Conservation (phyloP, 2,113 vertebrate genomes). For the Sebastes schlegelii region DNA sequence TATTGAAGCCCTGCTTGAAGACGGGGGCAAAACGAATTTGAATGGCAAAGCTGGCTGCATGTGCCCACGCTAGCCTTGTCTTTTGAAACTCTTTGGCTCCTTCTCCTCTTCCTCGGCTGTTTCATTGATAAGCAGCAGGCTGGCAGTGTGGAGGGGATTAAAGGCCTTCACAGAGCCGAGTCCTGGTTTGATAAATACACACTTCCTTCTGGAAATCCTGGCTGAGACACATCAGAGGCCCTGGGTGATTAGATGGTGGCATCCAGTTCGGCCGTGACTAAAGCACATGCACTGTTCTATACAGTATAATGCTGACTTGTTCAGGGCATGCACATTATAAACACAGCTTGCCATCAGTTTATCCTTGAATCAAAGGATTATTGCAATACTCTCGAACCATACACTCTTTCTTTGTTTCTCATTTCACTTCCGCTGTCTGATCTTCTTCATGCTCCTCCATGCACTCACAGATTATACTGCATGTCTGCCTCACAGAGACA, state of each 20-base stretch:
- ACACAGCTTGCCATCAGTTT: conserved; percentile 44
- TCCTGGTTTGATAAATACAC: conserved; percentile 65
- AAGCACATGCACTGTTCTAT: conserved; percentile 29
- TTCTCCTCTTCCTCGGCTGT: conserved; percentile 58
- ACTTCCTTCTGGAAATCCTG: conserved; percentile 75
- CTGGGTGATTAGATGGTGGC: conserved; percentile 63
- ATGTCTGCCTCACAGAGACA: conserved; percentile 16
- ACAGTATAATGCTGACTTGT: conserved; percentile 29
- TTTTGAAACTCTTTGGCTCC: conserved; percentile 75
- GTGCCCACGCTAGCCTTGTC: conserved; percentile 48
- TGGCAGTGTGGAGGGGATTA: conserved; percentile 74
- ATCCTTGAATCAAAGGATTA: conserved; percentile 52
- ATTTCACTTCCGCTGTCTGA: neutral
- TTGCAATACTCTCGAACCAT: conserved; percentile 8
- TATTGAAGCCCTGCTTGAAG: conserved; percentile 59
- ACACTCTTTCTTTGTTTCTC: conserved; percentile 24
- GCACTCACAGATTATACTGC: conserved; percentile 18
- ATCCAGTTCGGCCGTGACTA: conserved; percentile 47
- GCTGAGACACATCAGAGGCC: conserved; percentile 60
- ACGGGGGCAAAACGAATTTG: conserved; percentile 48
- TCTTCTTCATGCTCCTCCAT: conserved; percentile 29
- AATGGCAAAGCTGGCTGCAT: conserved; percentile 54
- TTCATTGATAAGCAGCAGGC: conserved; percentile 77
- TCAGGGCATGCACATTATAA: conserved; percentile 35
- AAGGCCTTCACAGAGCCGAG: conserved; percentile 59